Conservation (phyloP, 2,888 invertebrate species). For the Microctonus aethiopoides region DNA sequence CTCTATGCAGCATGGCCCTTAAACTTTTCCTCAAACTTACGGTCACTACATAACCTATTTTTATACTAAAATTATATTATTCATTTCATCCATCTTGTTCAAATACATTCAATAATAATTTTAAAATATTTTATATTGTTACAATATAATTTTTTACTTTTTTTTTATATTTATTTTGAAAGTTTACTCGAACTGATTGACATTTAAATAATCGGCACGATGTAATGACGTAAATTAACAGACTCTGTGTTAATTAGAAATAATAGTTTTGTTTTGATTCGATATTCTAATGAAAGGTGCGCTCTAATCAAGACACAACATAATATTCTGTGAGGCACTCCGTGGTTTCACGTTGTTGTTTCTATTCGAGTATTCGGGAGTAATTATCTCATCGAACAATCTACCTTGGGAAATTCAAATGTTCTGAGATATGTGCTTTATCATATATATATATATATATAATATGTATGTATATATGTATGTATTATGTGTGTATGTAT, state of each 20-base stretch:
- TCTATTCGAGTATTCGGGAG: not conserved
- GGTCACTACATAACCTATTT: not conserved
- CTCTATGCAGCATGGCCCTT: not conserved
- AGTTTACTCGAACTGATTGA: no score
- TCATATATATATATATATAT: no score
- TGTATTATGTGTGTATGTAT: not conserved
- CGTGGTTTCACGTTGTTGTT: not conserved
- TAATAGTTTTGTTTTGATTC: slow-evolving; percentile 20
- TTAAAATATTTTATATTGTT: not conserved
- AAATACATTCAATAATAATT: no score
- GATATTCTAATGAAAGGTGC: slow-evolving; percentile 1
- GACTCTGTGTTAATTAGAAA: slow-evolving; percentile 23
- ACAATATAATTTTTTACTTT: no score
- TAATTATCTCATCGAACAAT: not conserved
- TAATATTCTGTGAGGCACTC: not conserved
- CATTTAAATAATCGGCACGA: not conserved
- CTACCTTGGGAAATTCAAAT: not conserved
- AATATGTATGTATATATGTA: not conserved
- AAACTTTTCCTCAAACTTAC: not conserved
- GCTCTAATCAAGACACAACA: not conserved
- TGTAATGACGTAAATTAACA: slow-evolving; percentile 26
- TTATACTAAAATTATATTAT: not conserved
- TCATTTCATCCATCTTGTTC: no score
- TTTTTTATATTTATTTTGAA: no score
- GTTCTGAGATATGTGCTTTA: not conserved